Conservation (phyloP, 2,797 vertebrate species). For the Bucorvus abyssinicus region DNA sequence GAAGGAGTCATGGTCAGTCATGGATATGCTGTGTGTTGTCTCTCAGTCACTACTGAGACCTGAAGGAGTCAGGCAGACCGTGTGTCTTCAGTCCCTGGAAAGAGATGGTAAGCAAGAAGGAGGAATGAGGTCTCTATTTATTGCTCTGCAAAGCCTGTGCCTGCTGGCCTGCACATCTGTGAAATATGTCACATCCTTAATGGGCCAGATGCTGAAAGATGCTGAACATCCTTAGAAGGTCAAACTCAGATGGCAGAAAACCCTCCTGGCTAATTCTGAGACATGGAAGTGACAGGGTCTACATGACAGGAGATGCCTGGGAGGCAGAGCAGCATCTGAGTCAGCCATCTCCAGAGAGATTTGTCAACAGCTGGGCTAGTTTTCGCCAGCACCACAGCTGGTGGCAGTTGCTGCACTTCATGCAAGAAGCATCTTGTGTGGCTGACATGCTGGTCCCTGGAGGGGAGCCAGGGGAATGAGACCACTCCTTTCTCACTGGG, state of each 20-base stretch:
- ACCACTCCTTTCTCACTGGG: constrained; percentile 2
- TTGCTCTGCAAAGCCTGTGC: neutral
- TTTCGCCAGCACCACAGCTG: constrained; percentile 26
- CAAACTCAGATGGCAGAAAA: constrained; percentile 27
- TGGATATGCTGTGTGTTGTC: neutral
- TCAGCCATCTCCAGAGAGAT: neutral
- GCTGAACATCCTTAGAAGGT: constrained; percentile 58
- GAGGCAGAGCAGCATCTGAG: constrained; percentile 29
- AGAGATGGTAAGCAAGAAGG: neutral
- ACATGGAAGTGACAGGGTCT: neutral
- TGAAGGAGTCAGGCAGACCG: neutral
- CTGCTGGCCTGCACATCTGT: constrained; percentile 40
- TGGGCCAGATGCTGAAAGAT: constrained; percentile 44
- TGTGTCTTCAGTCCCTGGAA: neutral
- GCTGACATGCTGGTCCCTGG: neutral
- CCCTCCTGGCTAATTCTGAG: neutral
- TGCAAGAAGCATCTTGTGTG: neutral
- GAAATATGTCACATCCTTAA: neutral
- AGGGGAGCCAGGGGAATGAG: neutral
- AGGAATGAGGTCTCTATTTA: neutral
- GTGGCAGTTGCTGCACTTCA: constrained; percentile 29
- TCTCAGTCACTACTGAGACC: neutral
- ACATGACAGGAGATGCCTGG: neutral
- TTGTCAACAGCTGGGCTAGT: neutral
- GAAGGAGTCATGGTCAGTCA: neutral